Evolutionary conservation across 2,888 invertebrate species (phyloP), one percentile per base, ranked within the genome.

Genomic region (Hirtodrosophila alboralis): DNA sequence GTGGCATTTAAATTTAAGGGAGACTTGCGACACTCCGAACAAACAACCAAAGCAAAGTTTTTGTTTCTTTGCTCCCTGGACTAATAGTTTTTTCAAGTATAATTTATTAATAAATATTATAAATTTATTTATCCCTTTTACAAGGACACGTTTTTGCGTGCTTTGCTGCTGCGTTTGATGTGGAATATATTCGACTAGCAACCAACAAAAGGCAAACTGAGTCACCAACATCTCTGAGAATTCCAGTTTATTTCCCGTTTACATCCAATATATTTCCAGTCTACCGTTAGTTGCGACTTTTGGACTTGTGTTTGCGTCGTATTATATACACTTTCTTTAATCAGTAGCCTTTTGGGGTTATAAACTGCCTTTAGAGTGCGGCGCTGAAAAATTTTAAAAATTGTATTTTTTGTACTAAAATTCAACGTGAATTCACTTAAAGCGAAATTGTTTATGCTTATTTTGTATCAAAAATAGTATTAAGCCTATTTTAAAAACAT

Each of bases 1-100:
- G 65, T 77, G 68, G 70, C 81, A 84, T 84, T 81, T 77, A 77
- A 77, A 31, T 30, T 10, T 47, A 9, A 31, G 18, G 31, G 14
- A 38, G 43, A 30, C 34, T 10, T 21, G 16, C 37, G 30, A 37
- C 28, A 53, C 28, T 14, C 12, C 12, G 41, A 8, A 37, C 27
- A 30, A 41, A 16, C 9, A 7, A 10, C 27, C 5, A 7, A 7
- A 9, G 28, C 31, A 30, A 23, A 7, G 36, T n/a, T 28, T 40
- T 28, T 16, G 10, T 33, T 41, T 9, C n/a, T 7, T n/a, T 27
- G 1, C 7, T 14, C 16, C 18, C 18, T 26, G 26, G 23, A 7
- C 26, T 14, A 12, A 27, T 21, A 33, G 10, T 48, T 26, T 16
- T 34, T 33, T 41, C 30, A 38, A 13, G 6, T 34, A 13, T n/a